Conservation (phyloP, 2,888 invertebrate genomes). For the Kuschelorhynchus macadamiae region DNA sequence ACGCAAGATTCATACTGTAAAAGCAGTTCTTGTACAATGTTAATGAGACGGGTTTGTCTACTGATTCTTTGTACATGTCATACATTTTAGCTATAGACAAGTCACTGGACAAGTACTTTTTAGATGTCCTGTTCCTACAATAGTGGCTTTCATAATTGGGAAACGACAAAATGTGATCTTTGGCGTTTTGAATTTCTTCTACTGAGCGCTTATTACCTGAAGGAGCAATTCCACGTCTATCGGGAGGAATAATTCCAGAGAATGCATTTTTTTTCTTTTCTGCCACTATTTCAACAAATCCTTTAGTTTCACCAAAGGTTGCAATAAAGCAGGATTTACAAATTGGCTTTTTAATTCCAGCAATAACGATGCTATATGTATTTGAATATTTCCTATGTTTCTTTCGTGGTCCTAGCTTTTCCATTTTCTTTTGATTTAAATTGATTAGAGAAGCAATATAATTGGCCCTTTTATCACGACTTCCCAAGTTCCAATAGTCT, state of each 20-base stretch:
- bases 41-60: neutral
- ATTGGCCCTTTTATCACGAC: conserved; percentile 22
- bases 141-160: too few relatives aligned
- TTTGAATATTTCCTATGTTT: too few relatives aligned
- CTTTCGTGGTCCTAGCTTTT: neutral
- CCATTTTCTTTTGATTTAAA: neutral
- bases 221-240: conserved; percentile 21
- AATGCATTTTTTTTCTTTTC: conserved; percentile 6
- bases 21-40: neutral
- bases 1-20: conserved; percentile 23
- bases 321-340: conserved; percentile 4
- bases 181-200: conserved; percentile 2
- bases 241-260: conserved; percentile 8
- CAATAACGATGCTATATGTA: conserved; percentile 10
- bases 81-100: conserved; percentile 5
- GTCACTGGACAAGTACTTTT: too few relatives aligned
- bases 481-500: conserved; percentile 23
- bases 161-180: too few relatives aligned
- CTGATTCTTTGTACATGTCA: conserved; percentile 16
- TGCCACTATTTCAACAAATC: conserved; percentile 13
- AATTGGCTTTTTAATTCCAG: neutral
- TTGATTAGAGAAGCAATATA: conserved; percentile 4
- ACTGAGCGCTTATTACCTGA: conserved; percentile 15
- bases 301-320: neutral
- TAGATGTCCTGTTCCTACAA: too few relatives aligned